Evolutionary conservation across 2,888 invertebrate genomes (phyloP).

Genomic region (Limnephilus auricula): DNA sequence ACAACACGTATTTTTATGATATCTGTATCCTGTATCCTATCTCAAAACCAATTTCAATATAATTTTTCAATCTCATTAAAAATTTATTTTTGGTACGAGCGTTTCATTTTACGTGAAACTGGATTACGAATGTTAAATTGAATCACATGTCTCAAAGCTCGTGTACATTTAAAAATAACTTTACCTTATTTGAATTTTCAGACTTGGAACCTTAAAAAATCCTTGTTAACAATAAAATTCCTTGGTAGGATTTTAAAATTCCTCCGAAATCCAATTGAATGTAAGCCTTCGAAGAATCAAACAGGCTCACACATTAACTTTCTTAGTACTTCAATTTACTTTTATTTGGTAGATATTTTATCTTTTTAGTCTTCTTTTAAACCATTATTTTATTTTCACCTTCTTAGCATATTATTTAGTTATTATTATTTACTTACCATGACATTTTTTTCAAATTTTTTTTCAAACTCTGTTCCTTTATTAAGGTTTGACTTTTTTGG

Average conservation of each 20-base stretch:
- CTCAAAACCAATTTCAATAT: neutral
- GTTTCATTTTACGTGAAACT: neutral
- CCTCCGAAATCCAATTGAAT: neutral
- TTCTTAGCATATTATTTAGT: no score
- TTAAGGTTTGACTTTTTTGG: neutral
- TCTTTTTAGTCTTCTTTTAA: neutral
- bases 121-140: constrained; percentile 10
- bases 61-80: neutral
- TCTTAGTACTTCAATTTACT: neutral
- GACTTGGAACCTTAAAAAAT: neutral
- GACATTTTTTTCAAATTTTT: neutral
- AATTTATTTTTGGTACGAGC: neutral
- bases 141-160: neutral
- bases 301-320: neutral
- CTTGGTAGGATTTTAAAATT: neutral
- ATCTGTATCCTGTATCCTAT: neutral
- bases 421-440: no score
- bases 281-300: neutral
- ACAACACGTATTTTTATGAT: neutral
- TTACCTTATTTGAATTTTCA: neutral
- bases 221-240: neutral
- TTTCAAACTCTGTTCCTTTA: neutral
- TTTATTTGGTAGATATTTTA: neutral
- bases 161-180: neutral
- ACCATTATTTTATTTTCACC: neutral